phyloP scores from a whole-genome alignment of 1,140 invertebrate genomes.

The Macrocentrus cingulum region DNA sequence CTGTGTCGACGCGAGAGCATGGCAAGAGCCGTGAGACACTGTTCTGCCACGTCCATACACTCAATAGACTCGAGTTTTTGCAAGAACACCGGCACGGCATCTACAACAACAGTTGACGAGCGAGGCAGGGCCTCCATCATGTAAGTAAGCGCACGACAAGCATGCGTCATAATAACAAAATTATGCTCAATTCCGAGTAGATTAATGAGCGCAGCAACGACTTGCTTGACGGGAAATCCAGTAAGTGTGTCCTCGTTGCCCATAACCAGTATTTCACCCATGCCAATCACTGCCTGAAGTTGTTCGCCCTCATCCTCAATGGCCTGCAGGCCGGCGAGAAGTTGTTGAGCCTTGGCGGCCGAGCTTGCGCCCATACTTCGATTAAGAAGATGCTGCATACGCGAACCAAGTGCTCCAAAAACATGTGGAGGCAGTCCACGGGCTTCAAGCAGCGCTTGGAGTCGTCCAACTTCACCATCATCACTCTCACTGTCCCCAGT shows the following conservation, averaged over 20 bases:
- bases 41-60: slow-evolving; percentile 99
- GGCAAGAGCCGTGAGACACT: slow-evolving; percentile 92
- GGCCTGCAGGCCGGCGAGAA: slow-evolving; percentile 90
- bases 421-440: slow-evolving; percentile 92
- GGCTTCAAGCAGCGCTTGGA: slow-evolving; percentile 90
- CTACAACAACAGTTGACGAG: slow-evolving; percentile 93
- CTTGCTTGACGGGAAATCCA: slow-evolving; percentile 96
- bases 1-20: slow-evolving; percentile 96
- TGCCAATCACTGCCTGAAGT: slow-evolving; percentile 95
- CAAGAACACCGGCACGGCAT: slow-evolving; percentile 94
- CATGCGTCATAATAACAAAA: slow-evolving; percentile 99
- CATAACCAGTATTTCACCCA: slow-evolving; percentile 99
- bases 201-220: slow-evolving; percentile 90
- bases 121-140: slow-evolving; percentile 99
- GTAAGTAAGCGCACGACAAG: slow-evolving; percentile 95
- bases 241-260: slow-evolving; percentile 98
- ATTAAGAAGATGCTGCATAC: slow-evolving; percentile 96
- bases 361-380: slow-evolving; percentile 85
- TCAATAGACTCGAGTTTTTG: slow-evolving; percentile 97
- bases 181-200: slow-evolving; percentile 93
- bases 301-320: slow-evolving; percentile 95
- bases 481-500: slow-evolving; percentile 66
- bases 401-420: slow-evolving; percentile 90
- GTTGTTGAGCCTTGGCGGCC: slow-evolving; percentile 90
- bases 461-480: slow-evolving; percentile 84